Percentiles rank a stretch among this genome's conserved stretches.
These are phyloP conservation scores for Thripadectes ignobilis DNA, from an alignment of 2,797 vertebrate species.

Conservation along the genomic window DNA sequence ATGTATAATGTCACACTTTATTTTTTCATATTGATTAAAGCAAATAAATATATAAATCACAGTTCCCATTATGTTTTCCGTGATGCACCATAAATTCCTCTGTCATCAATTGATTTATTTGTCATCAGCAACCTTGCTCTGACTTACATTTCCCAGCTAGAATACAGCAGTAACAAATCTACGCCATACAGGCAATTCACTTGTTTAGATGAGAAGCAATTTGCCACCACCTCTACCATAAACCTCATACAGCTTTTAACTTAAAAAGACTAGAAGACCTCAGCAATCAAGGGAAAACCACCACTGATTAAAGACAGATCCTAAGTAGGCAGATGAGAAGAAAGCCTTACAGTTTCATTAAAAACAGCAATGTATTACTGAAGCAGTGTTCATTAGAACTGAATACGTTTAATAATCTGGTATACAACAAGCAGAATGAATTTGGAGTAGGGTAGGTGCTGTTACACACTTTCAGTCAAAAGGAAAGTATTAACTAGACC, in stretches of 20 bases:
- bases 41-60: constrained; percentile 64
- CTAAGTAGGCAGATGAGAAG: neutral
- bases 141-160: constrained; percentile 19
- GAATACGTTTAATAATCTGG: neutral
- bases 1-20: neutral
- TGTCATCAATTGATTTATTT: constrained; percentile 58
- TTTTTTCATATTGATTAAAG: constrained; percentile 59
- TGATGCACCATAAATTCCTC: constrained; percentile 49
- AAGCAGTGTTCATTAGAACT: neutral
- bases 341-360: neutral
- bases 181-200: neutral
- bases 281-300: neutral
- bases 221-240: neutral
- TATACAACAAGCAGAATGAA: neutral
- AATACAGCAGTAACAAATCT: constrained; percentile 39
- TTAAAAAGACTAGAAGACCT: neutral
- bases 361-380: neutral
- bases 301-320: neutral
- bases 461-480: neutral
- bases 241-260: neutral
- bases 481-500: neutral
- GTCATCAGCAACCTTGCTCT: constrained; percentile 37
- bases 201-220: constrained; percentile 16
- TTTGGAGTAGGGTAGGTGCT: neutral
- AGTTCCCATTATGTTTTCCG: constrained; percentile 22